A percentile compares a stretch with the other conserved stretches of the same genome.
phyloP scores from a whole-genome alignment of 2,797 vertebrate genomes.

The Labroides dimidiatus region DNA sequence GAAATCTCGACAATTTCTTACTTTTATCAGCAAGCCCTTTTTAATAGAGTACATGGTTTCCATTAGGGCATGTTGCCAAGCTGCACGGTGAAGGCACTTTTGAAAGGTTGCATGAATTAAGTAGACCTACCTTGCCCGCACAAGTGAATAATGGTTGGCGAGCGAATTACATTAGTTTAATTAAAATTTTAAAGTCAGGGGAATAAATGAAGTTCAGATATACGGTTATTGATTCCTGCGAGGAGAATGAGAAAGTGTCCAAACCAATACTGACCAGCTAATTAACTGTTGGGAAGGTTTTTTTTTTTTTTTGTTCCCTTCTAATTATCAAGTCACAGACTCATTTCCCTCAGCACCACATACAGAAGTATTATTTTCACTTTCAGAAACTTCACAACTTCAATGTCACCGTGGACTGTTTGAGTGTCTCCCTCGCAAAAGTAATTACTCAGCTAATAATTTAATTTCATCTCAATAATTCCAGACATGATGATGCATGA shows the following conservation, averaged over 20 bases:
- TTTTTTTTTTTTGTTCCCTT: too few relatives aligned
- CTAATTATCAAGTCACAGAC: conserved; percentile 34
- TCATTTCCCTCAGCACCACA: conserved; percentile 36
- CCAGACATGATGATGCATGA: conserved; percentile 46
- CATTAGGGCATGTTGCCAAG: conserved; percentile 47
- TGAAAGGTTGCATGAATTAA: conserved; percentile 58
- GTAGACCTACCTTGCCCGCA: conserved; percentile 31
- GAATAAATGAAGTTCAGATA: conserved; percentile 50
- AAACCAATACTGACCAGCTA: conserved; percentile 42
- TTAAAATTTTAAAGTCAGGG: conserved; percentile 39
- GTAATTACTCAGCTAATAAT: conserved; percentile 63
- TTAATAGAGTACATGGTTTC: conserved; percentile 37
- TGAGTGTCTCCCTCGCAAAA: conserved; percentile 36
- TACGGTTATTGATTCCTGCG: conserved; percentile 56
- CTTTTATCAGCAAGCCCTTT: conserved; percentile 13
- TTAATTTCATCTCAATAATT: conserved; percentile 62
- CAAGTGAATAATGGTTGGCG: conserved; percentile 50
- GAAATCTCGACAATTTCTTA: conserved; percentile 7
- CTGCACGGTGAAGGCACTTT: conserved; percentile 40
- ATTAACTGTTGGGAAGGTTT: conserved; percentile 56
- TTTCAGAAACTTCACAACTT: conserved; percentile 49
- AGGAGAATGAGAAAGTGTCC: conserved; percentile 50
- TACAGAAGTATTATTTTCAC: conserved; percentile 51
- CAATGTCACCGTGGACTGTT: conserved; percentile 50
- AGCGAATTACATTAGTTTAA: conserved; percentile 62